Evolutionary conservation across 2,113 vertebrate genomes (phyloP).

Genomic region (Ceuthmochares aereus): DNA sequence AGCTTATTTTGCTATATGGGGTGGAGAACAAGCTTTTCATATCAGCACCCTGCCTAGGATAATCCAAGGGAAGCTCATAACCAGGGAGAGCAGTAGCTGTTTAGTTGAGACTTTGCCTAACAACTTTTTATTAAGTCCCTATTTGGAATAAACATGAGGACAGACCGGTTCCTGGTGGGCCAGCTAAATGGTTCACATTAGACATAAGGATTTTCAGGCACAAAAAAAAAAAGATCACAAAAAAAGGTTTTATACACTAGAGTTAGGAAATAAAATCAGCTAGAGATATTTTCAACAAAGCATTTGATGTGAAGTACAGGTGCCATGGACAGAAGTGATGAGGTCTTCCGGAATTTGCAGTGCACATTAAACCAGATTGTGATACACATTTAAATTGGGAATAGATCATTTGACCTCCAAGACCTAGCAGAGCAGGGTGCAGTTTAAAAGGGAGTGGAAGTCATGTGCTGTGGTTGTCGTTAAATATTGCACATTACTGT

Average conservation of each 20-base stretch:
- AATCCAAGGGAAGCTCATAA: not conserved
- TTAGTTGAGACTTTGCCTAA: not conserved
- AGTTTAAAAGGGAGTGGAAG: not conserved
- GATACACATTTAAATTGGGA: not conserved
- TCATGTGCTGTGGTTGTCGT: not conserved
- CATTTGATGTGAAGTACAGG: not conserved
- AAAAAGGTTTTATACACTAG: not conserved
- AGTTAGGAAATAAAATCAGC: not conserved
- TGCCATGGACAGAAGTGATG: fast-evolving
- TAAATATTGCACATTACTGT: not conserved
- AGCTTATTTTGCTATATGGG: not conserved
- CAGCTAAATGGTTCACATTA: not conserved
- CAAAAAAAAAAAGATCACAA: not conserved
- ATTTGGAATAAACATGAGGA: not conserved
- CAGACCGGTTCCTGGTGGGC: not conserved
- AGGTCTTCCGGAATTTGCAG: not conserved
- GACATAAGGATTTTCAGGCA: not conserved
- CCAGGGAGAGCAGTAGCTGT: not conserved
- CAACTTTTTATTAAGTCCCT: not conserved
- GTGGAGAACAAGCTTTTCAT: not conserved
- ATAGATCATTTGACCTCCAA: not conserved
- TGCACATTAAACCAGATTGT: not conserved
- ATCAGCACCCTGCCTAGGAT: not conserved
- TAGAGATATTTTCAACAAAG: not conserved
- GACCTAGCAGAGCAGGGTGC: not conserved